Evolutionary conservation across 2,113 vertebrate genomes (phyloP).

Genomic region (Mellivora capensis): DNA sequence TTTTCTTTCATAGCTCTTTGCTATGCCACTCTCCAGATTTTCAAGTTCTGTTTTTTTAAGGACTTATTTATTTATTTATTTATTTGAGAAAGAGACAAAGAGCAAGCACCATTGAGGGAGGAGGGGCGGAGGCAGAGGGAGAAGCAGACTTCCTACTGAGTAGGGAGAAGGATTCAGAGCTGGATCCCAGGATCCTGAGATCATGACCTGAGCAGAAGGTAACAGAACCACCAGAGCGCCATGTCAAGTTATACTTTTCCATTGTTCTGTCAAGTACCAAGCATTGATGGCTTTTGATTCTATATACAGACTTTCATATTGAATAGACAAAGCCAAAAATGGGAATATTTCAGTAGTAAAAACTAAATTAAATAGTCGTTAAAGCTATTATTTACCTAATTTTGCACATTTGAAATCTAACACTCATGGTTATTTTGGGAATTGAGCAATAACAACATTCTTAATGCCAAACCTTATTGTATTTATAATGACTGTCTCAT

Average conservation of each 20-base stretch:
- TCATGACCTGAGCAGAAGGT: not conserved
- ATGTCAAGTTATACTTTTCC: not conserved
- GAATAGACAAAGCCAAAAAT: not conserved
- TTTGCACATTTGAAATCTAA: constrained; percentile 7
- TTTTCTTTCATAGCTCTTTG: not conserved
- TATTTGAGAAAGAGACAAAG: not conserved
- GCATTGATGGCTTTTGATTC: not conserved
- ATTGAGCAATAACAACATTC: not conserved
- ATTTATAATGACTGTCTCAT: not conserved
- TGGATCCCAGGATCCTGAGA: not conserved
- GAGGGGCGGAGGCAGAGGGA: not conserved
- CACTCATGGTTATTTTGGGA: not conserved
- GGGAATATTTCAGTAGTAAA: not conserved
- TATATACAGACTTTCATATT: not conserved
- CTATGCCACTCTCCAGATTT: not conserved
- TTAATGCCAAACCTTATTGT: not conserved
- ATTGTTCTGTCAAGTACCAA: not conserved
- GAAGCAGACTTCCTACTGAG: not conserved
- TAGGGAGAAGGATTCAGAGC: not conserved
- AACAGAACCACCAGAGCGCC: not conserved
- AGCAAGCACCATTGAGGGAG: not conserved
- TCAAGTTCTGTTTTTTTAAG: not conserved
- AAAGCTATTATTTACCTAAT: not conserved
- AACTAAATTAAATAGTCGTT: not conserved
- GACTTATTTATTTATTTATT: not conserved